Evolutionary conservation across 2,888 invertebrate genomes (phyloP), one percentile per base, ranked within the genome.

Genomic region (Eremobia ochroleuca): DNA sequence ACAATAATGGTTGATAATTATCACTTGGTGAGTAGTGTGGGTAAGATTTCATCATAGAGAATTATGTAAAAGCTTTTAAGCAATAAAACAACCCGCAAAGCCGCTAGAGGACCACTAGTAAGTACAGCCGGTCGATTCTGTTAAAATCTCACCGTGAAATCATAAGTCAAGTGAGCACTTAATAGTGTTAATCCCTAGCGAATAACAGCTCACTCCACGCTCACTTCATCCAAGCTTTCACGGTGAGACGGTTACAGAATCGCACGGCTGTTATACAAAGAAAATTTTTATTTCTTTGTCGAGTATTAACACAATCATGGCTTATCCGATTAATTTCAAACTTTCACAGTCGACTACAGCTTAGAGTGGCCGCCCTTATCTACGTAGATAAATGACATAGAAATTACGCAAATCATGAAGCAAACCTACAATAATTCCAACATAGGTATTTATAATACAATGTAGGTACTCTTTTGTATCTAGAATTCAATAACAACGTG

Each of bases 211-310:
- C n/a, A n/a, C n/a, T n/a, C n/a, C n/a, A n/a, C n/a, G n/a, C n/a
- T n/a, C n/a, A n/a, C n/a, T n/a, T n/a, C n/a, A n/a, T n/a, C n/a
- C n/a, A n/a, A n/a, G n/a, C n/a, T n/a, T n/a, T n/a, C n/a, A n/a
- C n/a, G n/a, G n/a, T n/a, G n/a, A n/a, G n/a, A n/a, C n/a, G n/a
- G n/a, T n/a, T n/a, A n/a, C n/a, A n/a, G n/a, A n/a, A n/a, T n/a
- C n/a, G n/a, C n/a, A n/a, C n/a, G n/a, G n/a, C 58, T 62, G 43
- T 49, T 65, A 49, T 18, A 58, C 76, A 68, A 76, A 68, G 76
- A 28, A 85, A 82, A 82, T 55, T 76, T 82, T 85, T 76, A 59
- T 72, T 82, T 82, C 67, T 82, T 85, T 75, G 75, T 74, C 37
- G 34, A 67, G 70, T 64, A 76, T 76, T 85, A 40, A 70, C 55